Evolutionary conservation across 2,888 invertebrate genomes (phyloP).

Genomic region (Tenthredo scrophulariae): DNA sequence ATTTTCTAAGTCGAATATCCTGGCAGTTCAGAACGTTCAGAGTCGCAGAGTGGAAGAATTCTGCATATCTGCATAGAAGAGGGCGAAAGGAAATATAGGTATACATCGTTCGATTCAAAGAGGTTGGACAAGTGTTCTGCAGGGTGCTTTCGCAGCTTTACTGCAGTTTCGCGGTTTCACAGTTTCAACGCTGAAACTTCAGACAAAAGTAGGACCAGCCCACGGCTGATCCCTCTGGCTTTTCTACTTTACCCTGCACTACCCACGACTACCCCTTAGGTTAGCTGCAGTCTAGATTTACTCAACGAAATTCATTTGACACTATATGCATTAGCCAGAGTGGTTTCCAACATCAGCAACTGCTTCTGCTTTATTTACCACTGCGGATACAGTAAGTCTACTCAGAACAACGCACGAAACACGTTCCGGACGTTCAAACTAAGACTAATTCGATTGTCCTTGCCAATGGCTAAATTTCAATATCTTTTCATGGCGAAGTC

Average conservation of each 20-base stretch:
- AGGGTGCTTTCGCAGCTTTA: constrained; percentile 3
- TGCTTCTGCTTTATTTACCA: neutral
- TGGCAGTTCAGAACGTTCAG: neutral
- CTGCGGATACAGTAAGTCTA: neutral
- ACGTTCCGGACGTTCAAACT: neutral
- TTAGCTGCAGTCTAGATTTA: constrained; percentile 24
- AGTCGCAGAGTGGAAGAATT: neutral
- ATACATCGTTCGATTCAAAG: constrained; percentile 1
- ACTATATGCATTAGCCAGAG: constrained; percentile 30
- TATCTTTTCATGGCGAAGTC: neutral
- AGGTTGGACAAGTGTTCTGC: constrained; percentile 1
- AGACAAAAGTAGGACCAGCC: constrained; percentile 21
- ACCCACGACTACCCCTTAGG: neutral
- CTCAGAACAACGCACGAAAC: neutral
- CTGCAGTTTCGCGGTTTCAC: constrained; percentile 46
- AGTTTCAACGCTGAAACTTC: constrained; percentile 12
- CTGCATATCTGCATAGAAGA: neutral
- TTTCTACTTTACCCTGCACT: constrained; percentile 28
- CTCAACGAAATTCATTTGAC: constrained; percentile 22
- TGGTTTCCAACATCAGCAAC: constrained; percentile 26
- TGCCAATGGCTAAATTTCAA: neutral
- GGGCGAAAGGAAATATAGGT: neutral
- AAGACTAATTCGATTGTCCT: neutral
- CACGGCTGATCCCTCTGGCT: constrained; percentile 27
- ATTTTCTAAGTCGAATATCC: constrained; percentile 64